Base-by-base conservation (phyloP, 2,113 vertebrate species). In the Felis chaus region DNA sequence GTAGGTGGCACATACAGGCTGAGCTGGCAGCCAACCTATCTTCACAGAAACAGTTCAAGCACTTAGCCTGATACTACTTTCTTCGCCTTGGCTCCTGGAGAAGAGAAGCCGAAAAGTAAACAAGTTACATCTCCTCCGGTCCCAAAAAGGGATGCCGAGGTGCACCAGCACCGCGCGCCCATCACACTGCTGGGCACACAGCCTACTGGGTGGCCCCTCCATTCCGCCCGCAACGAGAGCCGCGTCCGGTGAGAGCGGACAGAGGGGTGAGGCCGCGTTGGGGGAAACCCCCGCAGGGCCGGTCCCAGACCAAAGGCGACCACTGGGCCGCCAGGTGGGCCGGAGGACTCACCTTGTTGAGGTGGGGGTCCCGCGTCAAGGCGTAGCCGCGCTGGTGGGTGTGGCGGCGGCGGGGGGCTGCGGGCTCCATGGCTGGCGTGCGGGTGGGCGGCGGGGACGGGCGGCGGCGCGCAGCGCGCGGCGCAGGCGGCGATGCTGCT, bases 301-400 rank as follows among this genome's bases (percentile, higher is more conserved):
- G 4, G 65, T 12, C 41, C n/a, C 50, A 0, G 88, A 11, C 1
- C 18, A 0, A 3, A 25, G 69, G 29, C 31, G 36, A 86, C 74
- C 16, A 6, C 1, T 10, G 9, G 53, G 65, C 4, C 0, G 8
- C 39, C n/a, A 7, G 95, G 90, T 11, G 36, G 84, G 27, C 50
- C 69, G 0, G 68, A 27, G 25, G 36, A 53, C 76, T 66, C 98
- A 99, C 99, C 99, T 99, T 99, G 98, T 99, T 99, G 90, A 99
- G 98, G 92, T 98, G 98, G 9, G 99, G 99, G 98, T 98, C 98
- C 16, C 99, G 98, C 57, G 99, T 99, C 39, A 99, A 98, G 76
- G 99, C 99, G 99, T 98, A 99, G 99, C 98, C 99, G 98, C 98
- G 99, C 99, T 98, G 98, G 98, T 84, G 99, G 99, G 98, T 98